phyloP scores from a whole-genome alignment of 2,888 invertebrate genomes.

The Melanargia galathea region DNA sequence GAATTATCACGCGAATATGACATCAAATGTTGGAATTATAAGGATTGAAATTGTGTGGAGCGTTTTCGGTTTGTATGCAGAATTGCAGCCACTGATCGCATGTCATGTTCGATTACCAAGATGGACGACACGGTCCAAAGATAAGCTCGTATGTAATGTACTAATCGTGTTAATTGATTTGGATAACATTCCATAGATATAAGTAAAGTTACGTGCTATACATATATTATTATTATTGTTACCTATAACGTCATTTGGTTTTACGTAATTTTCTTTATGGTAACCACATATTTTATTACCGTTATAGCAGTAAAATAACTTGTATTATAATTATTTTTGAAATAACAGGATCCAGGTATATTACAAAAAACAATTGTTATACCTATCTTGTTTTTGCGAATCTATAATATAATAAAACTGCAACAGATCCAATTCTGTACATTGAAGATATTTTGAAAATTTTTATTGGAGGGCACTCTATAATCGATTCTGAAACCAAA shows the following conservation, averaged over 20 bases:
- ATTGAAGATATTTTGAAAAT: too few relatives aligned
- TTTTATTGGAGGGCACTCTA: too few relatives aligned
- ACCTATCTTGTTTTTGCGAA: too few relatives aligned
- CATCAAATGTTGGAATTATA: not conserved
- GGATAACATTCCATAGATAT: constrained; percentile 27
- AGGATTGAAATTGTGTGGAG: constrained; percentile 8
- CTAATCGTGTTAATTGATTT: constrained; percentile 39
- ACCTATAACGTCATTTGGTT: constrained; percentile 2
- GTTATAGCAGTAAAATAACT: too few relatives aligned
- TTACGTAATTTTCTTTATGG: too few relatives aligned
- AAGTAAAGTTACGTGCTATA: not conserved
- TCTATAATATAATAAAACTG: too few relatives aligned
- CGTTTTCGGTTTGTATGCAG: not conserved
- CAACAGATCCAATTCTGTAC: too few relatives aligned
- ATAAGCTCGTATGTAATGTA: constrained; percentile 38
- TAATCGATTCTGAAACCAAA: too few relatives aligned
- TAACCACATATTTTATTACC: too few relatives aligned
- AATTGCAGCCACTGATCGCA: constrained; percentile 14
- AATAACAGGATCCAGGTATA: too few relatives aligned
- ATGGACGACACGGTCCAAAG: constrained; percentile 34
- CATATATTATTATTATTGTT: constrained; percentile 18
- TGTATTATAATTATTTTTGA: too few relatives aligned
- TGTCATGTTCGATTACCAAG: constrained; percentile 41
- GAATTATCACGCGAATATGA: constrained; percentile 13
- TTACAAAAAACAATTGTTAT: too few relatives aligned